Conservation (phyloP, 1,140 invertebrate species). For the Nasonia vitripennis region DNA sequence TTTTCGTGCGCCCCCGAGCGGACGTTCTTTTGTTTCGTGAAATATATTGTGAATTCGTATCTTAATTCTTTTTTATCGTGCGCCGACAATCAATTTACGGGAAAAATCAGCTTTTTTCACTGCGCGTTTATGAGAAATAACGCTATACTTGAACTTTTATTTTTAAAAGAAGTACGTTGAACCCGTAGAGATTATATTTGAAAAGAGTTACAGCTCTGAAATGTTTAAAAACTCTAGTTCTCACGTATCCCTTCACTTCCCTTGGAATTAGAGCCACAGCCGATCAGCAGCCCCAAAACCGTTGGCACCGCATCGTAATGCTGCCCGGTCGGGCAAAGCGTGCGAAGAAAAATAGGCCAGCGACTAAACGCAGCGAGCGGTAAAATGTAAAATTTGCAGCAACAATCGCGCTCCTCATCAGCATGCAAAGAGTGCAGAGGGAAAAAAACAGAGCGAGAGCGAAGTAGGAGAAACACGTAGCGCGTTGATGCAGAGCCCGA, state of each 20-base stretch:
- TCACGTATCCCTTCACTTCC: not conserved
- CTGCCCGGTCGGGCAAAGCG: not conserved
- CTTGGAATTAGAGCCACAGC: no score
- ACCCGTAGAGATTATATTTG: not conserved
- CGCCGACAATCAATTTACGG: not conserved
- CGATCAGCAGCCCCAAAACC: no score
- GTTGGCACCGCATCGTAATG: not conserved
- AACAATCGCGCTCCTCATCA: not conserved
- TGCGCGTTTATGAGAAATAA: no score
- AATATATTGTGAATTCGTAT: not conserved
- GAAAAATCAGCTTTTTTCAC: not conserved
- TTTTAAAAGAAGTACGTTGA: not conserved
- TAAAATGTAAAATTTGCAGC: conserved; percentile 16
- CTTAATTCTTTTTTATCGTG: not conserved
- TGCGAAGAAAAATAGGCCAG: not conserved
- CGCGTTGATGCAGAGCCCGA: not conserved
- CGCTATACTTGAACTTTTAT: not conserved
- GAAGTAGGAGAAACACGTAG: not conserved
- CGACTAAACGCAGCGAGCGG: not conserved
- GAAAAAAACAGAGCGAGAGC: not conserved
- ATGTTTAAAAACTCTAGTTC: no score
- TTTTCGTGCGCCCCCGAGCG: not conserved
- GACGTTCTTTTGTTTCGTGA: not conserved
- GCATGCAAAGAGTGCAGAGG: not conserved
- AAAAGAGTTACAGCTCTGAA: no score